These are phyloP conservation scores for Acanthiza pusilla DNA, from an alignment of 2,797 vertebrate species.

Conservation along the genomic window DNA sequence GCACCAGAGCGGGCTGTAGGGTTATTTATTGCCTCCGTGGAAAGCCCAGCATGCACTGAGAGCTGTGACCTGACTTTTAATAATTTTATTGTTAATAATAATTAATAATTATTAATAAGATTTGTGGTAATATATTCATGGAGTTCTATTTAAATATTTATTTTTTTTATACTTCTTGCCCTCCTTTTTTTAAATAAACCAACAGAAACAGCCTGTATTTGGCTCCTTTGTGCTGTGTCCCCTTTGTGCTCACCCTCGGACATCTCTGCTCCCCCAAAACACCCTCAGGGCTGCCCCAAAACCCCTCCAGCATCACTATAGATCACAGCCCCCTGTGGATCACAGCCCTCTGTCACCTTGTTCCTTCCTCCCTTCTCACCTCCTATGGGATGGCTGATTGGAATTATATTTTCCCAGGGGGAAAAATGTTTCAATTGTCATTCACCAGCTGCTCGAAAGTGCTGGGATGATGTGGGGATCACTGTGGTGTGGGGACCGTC, in stretches of 20 bases:
- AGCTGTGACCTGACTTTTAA: not conserved
- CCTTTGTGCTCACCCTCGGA: not conserved
- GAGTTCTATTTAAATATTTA: slow-evolving; percentile 61
- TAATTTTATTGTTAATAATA: slow-evolving; percentile 13
- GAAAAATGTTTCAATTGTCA: not conserved
- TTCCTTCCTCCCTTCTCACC: not conserved
- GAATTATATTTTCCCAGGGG: not conserved
- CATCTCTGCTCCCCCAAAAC: not conserved
- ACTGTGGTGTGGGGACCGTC: rapidly evolving
- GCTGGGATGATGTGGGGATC: rapidly evolving
- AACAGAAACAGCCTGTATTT: not conserved
- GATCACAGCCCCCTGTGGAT: not conserved
- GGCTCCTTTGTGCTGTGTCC: not conserved
- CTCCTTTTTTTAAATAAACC: slow-evolving; percentile 50
- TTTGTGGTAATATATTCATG: slow-evolving; percentile 20
- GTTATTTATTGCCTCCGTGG: slow-evolving; percentile 31
- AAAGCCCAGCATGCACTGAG: not conserved
- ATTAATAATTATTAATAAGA: slow-evolving; percentile 32
- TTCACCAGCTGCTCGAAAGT: not conserved
- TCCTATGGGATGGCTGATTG: not conserved
- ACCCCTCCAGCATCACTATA: rapidly evolving
- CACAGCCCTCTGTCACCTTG: not conserved
- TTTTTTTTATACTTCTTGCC: slow-evolving; percentile 53
- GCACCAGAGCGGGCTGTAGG: not conserved
- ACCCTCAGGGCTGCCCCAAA: not conserved